Percentiles rank a stretch among this genome's conserved stretches.
These are phyloP conservation scores for Sycophaga agraensis DNA, from an alignment of 1,140 invertebrate species.

Conservation along the genomic window DNA sequence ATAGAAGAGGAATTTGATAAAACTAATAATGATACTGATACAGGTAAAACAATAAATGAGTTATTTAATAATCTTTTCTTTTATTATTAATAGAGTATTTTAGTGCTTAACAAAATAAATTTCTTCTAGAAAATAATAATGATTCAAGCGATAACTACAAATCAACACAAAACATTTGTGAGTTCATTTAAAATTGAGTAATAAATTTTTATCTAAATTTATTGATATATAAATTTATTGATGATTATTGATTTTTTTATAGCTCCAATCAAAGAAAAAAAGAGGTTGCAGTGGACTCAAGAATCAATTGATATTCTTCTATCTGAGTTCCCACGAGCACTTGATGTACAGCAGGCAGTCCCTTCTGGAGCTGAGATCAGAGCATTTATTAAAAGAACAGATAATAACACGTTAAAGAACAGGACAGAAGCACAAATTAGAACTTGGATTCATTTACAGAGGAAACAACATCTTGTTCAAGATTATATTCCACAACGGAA, in stretches of 20 bases:
- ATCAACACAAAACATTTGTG: background rate
- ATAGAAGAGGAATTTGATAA: background rate
- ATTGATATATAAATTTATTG: background rate
- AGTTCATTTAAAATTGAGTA: background rate
- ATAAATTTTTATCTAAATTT: background rate
- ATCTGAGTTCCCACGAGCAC: background rate
- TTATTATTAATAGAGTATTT: background rate
- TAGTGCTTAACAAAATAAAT: too few species aligned
- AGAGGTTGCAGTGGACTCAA: background rate
- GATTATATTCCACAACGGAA: background rate
- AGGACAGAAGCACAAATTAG: background rate
- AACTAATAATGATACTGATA: background rate
- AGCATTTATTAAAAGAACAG: background rate
- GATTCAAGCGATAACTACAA: background rate
- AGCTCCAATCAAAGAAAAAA: background rate
- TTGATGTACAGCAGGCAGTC: background rate
- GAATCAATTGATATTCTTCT: background rate
- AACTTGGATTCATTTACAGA: background rate
- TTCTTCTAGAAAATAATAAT: background rate
- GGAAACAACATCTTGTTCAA: background rate
- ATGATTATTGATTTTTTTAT: background rate
- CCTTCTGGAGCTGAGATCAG: background rate
- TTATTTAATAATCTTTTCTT: background rate
- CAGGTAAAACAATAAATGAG: too few species aligned
- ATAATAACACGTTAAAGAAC: background rate